Evolutionary conservation across 2,113 vertebrate species (phyloP), one percentile per base, ranked within the genome.

Genomic region (Meriones unguiculatus): DNA sequence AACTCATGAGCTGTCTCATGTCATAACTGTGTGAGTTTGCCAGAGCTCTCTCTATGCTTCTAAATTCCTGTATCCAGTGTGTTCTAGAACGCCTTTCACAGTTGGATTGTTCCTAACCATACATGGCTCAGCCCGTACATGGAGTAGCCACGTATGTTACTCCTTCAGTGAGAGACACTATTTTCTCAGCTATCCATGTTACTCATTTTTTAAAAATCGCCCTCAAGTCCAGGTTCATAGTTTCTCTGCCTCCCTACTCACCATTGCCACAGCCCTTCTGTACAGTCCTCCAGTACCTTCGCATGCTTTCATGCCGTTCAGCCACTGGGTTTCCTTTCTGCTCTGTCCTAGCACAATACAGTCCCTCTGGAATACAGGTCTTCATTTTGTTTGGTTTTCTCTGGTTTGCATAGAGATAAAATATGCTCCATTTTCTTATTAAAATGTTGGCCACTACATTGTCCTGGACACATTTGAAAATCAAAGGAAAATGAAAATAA

Each of bases 301-400:
- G 65, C 59, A 32, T 65, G 38, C 70, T 86, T 65, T 91, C 35
- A 15, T n/a, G 85, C 86, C 5, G 6, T 75, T 69, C 69, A 67
- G 92, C 73, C 46, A 20, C 67, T 86, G 2, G 59, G 30, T 64
- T 75, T 80, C 65, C 22, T 67, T 18, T 90, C 24, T 95, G 25
- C 92, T 35, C 50, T 95, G 28, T 28, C 9, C 20, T 15, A 69
- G 28, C 54, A 92, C 62, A 85, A 86, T 6, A 54, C 59, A 77
- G 50, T 70, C 52, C 89, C 67, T 73, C 73, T 62, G 69, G 90
- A n/a, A 20, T 52, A 82, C 7, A 25, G 15, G 52, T 87, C 80
- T 95, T 69, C 72, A 38, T 54, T 28, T 94, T 92, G 13, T 46
- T 93, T 93, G 32, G 22, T 41, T 94, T 65, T 54, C 38, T 94